Base-by-base conservation (phyloP, 1,140 invertebrate genomes). In the Lepidurus apus region DNA sequence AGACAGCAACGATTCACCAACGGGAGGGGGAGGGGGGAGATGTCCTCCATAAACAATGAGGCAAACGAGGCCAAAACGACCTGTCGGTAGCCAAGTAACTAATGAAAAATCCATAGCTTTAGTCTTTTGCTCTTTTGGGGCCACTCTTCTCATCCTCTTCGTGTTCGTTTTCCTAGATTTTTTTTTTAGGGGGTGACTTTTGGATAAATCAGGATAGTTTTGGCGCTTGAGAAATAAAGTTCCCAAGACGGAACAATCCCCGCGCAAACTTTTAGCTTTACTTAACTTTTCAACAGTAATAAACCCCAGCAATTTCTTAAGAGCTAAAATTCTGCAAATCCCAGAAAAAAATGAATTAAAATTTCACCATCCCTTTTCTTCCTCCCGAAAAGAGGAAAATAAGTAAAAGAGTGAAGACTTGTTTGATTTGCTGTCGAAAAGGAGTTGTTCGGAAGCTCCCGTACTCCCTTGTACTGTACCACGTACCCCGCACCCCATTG, bases 11-110 rank as follows among this genome's bases (percentile, higher is more conserved):
- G 17, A 47, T 47, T 47, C 45, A 47, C 45, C 45, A 11, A 11
- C 10, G 10, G 45, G 45, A 10, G 17, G 45, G 1, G 17, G 45
- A 47, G 17, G 45, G 10, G 2, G 45, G 7, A 65, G 7, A 17
- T 65, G 21, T 9, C 53, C 3, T 65, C 21, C 53, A 65, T 65
- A 65, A 65, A 65, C 53, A 65, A 65, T 65, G 53, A 65, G 53
- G 53, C 53, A 65, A 65, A 65, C 53, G 53, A 65, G 53, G 8
- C 13, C 53, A 65, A 17, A 65, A 65, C 21, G 53, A 65, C 53
- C 53, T 65, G 53, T 65, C 53, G 53, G 53, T 65, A 65, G 53
- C 53, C 53, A 21, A 65, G 53, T 65, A 65, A 65, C 53, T 65
- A 17, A 65, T 65, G 53, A 65, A 65, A 65, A 65, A 65, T 65